Percentiles rank a stretch among this genome's conserved stretches.
Conservation (phyloP, 1,140 invertebrate species). For the Copidosoma floridanum region DNA sequence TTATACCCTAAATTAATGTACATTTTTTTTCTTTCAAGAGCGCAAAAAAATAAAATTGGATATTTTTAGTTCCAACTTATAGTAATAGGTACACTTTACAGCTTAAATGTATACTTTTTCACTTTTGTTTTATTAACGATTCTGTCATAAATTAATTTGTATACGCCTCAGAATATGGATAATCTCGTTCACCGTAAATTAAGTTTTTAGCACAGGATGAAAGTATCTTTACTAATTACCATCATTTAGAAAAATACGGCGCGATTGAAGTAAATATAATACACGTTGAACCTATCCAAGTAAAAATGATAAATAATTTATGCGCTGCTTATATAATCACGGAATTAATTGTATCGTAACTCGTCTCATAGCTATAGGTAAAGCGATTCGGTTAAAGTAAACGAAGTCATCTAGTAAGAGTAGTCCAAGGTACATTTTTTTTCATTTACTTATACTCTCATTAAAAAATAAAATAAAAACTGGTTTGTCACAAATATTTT, state of each 20-base stretch:
- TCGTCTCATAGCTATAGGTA: constrained; percentile 16
- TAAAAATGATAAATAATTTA: constrained; percentile 25
- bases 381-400: constrained; percentile 17
- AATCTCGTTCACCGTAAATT: constrained; percentile 16
- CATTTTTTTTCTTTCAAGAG: constrained; percentile 46
- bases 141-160: constrained; percentile 34
- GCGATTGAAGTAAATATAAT: constrained; percentile 27
- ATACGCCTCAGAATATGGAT: background rate
- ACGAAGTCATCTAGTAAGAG: constrained; percentile 21
- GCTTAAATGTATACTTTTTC: constrained; percentile 28
- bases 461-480: no score
- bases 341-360: constrained; percentile 13
- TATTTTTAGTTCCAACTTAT: constrained; percentile 47
- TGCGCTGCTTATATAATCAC: constrained; percentile 11
- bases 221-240: constrained; percentile 19
- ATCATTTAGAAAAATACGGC: constrained; percentile 28
- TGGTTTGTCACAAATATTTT: background rate
- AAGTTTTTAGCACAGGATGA: constrained; percentile 24
- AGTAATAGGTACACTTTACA: constrained; percentile 51
- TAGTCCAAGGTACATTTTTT: constrained; percentile 9
- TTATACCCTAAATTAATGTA: constrained; percentile 49
- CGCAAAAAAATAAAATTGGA: constrained; percentile 51
- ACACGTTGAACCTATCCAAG: constrained; percentile 24
- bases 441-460: constrained; percentile 15
- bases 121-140: constrained; percentile 20